These are phyloP conservation scores for Hepsetus odoe DNA, from an alignment of 2,113 vertebrate genomes.

Conservation along the genomic window DNA sequence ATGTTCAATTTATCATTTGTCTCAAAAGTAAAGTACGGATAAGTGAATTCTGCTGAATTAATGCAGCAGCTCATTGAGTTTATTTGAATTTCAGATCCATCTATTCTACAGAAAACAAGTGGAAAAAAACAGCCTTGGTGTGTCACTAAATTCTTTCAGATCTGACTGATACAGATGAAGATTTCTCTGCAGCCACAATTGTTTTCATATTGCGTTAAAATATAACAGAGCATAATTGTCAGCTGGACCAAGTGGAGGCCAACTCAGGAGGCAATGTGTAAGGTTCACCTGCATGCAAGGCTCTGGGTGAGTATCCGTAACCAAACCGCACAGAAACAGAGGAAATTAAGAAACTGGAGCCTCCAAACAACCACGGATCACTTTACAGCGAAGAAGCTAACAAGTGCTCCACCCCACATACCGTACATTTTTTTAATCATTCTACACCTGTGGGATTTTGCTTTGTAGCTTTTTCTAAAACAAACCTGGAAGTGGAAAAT, in stretches of 20 bases:
- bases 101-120: too few species aligned
- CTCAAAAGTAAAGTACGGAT: too few species aligned
- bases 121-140: too few species aligned
- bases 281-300: constrained; percentile 6
- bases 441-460: not conserved
- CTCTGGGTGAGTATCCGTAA: constrained; percentile 24
- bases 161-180: not conserved
- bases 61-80: too few species aligned
- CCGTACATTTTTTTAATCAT: not conserved
- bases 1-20: too few species aligned
- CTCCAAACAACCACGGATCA: constrained; percentile 18
- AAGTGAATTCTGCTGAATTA: too few species aligned
- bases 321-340: constrained; percentile 8
- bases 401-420: constrained; percentile 22
- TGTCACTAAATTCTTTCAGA: too few species aligned
- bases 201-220: not conserved
- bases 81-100: too few species aligned
- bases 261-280: too few species aligned
- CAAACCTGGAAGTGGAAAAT: not conserved
- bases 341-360: constrained; percentile 42
- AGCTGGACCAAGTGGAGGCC: not conserved
- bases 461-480: not conserved
- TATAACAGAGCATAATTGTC: not conserved
- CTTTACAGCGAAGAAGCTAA: constrained; percentile 18
- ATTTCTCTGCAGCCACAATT: not conserved